Base-by-base conservation (phyloP, 2,113 vertebrate genomes). In the Ciconia stormi region DNA sequence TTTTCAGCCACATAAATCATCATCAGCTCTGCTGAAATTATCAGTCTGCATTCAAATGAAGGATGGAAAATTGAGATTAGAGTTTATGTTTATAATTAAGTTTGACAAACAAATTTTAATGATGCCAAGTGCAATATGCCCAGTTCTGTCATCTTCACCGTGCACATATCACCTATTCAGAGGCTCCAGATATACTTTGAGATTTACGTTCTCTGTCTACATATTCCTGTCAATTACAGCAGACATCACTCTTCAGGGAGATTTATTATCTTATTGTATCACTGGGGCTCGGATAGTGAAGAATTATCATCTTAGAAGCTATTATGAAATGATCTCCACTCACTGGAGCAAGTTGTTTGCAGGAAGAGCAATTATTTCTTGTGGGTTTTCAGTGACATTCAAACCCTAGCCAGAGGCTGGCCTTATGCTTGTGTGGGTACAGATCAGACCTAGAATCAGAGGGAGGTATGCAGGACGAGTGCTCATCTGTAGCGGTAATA, bases 281-380 rank as follows among this genome's bases (percentile, higher is more conserved):
- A 30, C 46, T 69, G 46, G 32, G 50, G 6, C 52, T 89, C 3
- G 4, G 27, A 79, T 22, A 72, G 38, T 18, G 25, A 91, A 72
- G 52, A 84, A 85, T 65, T 82, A 58, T 16, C 56, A 72, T 89
- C 44, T 87, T 67, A 69, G 16, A 78, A 84, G 10, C 29, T 79
- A 78, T 85, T 87, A 61, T 53, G 56, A 89, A 94, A 78, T 59
- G 0, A 36, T 87, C 90, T 87, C 53, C 58, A 85, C 61, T 84
- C 0, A 6, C 36, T 53, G 23, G 61, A 81, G 42, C 73, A 92
- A 95, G 83, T 56, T 71, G 32, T 95, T 95, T 89, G 6, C 70
- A 87, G 58, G 71, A 91, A 92, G 53, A 76, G 27, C n/a, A 87
- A 79, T 85, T 91, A 76, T 82, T 90, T 90, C 30, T 92, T 81